These are phyloP conservation scores for Balaeniceps rex DNA, from an alignment of 2,113 vertebrate species.

Conservation along the genomic window DNA sequence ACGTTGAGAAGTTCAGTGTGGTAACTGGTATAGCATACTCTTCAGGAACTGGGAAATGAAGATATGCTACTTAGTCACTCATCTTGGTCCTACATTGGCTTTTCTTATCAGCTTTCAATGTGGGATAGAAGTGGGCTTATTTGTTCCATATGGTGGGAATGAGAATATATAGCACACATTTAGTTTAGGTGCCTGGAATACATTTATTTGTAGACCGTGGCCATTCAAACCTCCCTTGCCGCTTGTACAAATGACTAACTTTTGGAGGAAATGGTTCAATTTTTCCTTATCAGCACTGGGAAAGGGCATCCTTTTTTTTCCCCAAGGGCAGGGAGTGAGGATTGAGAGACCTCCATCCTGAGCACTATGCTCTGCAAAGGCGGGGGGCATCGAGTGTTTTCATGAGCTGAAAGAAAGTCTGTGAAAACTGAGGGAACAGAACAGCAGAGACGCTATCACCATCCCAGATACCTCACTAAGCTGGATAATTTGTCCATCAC, in stretches of 20 bases:
- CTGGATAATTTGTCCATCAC: slow-evolving; percentile 45
- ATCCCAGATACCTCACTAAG: background rate
- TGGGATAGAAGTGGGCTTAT: background rate
- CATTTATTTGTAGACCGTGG: background rate
- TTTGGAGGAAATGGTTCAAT: background rate
- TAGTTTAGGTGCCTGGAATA: background rate
- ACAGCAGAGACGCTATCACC: background rate
- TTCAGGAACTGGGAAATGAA: background rate
- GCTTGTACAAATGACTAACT: background rate
- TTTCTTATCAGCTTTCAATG: background rate
- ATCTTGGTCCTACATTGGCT: background rate
- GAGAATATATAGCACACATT: background rate
- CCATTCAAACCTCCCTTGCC: background rate
- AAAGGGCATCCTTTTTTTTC: background rate
- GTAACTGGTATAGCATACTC: background rate
- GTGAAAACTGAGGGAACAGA: background rate
- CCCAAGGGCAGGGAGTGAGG: background rate
- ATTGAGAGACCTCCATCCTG: background rate
- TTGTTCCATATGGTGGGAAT: background rate
- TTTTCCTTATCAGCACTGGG: background rate
- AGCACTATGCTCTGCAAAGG: background rate
- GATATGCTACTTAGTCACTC: background rate
- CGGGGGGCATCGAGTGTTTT: no score
- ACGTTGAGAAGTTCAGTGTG: background rate
- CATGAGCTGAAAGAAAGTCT: background rate